Base-by-base conservation (phyloP, 2,888 invertebrate species). In the Junonia oenone region DNA sequence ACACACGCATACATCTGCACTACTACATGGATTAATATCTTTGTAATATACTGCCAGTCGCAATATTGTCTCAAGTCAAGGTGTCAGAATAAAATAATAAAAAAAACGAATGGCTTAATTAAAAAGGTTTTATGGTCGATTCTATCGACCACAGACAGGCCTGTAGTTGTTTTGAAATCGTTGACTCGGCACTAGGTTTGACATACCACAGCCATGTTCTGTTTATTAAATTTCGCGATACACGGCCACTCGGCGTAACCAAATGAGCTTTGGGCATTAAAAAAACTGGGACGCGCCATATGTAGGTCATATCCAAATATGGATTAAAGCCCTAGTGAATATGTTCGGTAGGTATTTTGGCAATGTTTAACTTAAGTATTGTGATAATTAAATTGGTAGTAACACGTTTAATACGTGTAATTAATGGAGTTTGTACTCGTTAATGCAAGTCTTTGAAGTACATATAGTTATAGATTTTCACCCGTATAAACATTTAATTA, bases 141-240 rank as follows among this genome's bases (percentile, higher is more conserved):
- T n/a, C n/a, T n/a, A n/a, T n/a, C n/a, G n/a, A n/a, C n/a, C n/a
- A n/a, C n/a, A n/a, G n/a, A n/a, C n/a, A n/a, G n/a, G n/a, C 19
- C 17, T 40, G 11, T 47, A 46, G 38, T 47, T 38, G 53, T 31
- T 38, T 31, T 40, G 47, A 29, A 17, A 26, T 31, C 27, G 53
- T 40, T 48, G 47, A 47, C n/a, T 22, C n/a, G 22, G 6, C 22
- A 14, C 38, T n/a, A 26, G 40, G 27, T 17, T 19, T 14, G 35
- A n/a, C n/a, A n/a, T n/a, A n/a, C n/a, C n/a, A 19, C 19, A 22
- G 27, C 26, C 29, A 14, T 49, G 45, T 31, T n/a, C 43, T 22
- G 48, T 51, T 56, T 59, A 59, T 59, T 58, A 58, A 58, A 59
- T 59, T 59, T 49, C 52, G 29, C 52, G 38, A 45, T 56, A 56